These are phyloP conservation scores for Brachypterus glaber DNA, from an alignment of 2,888 invertebrate genomes.

Conservation along the genomic window DNA sequence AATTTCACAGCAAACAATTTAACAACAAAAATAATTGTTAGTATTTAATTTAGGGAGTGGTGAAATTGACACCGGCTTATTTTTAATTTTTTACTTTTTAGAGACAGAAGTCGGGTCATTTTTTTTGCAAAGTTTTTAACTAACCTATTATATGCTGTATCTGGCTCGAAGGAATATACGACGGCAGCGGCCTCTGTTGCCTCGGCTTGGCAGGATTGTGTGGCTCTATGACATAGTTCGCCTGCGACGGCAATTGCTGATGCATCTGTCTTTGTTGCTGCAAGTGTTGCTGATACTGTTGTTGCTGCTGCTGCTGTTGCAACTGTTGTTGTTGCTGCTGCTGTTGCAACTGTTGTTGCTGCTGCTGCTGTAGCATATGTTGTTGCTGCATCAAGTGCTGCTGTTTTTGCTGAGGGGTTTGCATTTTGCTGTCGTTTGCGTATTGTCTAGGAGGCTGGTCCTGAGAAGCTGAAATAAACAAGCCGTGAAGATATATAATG, in stretches of 20 bases:
- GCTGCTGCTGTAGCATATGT: slow-evolving; percentile 13
- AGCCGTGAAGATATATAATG: no score
- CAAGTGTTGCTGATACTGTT: slow-evolving; percentile 16
- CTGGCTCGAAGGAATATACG: slow-evolving; percentile 34
- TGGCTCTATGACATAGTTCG: slow-evolving; percentile 31
- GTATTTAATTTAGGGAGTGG: no score
- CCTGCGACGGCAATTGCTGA: slow-evolving; percentile 21
- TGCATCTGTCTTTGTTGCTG: slow-evolving; percentile 24
- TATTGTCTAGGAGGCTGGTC: slow-evolving; percentile 6
- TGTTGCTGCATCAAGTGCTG: slow-evolving; percentile 15
- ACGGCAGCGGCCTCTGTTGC: slow-evolving; percentile 29
- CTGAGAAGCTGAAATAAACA: slow-evolving; percentile 4
- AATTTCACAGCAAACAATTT: no score
- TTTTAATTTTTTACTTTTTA: no score
- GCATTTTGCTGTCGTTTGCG: slow-evolving; percentile 4
- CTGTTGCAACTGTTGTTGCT: slow-evolving; percentile 17
- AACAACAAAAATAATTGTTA: no score
- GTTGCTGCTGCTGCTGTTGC: slow-evolving; percentile 18
- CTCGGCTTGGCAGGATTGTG: slow-evolving; percentile 24
- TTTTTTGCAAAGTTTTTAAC: no score
- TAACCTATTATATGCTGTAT: slow-evolving; percentile 37
- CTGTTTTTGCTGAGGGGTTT: slow-evolving; percentile 17
- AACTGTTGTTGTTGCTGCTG: slow-evolving; percentile 15
- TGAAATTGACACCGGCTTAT: no score
- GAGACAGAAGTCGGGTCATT: no score